Percentiles rank a stretch among this genome's conserved stretches.
Conservation (phyloP, 35 echinoderm and acorn worm species). For the Ophiothrix spiculata region DNA sequence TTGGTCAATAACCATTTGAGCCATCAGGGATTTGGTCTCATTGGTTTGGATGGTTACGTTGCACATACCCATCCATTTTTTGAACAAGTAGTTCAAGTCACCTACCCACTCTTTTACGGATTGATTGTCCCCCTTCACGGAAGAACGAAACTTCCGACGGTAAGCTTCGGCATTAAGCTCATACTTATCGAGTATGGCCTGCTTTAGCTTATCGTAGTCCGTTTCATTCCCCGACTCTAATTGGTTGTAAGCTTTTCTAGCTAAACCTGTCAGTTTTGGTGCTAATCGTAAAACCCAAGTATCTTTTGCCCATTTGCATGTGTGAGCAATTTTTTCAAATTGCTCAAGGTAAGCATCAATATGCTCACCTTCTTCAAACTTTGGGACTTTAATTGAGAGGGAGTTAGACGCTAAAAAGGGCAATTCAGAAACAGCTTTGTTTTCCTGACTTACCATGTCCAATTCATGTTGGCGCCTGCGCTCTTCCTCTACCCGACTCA, state of each 20-base stretch:
- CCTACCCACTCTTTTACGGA: neutral
- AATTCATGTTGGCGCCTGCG: too few relatives aligned
- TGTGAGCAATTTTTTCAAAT: conserved; percentile 58
- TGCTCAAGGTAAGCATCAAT: conserved; percentile 70
- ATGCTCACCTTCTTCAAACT: conserved; percentile 52
- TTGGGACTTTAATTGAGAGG: neutral
- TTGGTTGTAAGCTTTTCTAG: conserved; percentile 37
- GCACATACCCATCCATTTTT: conserved; percentile 38
- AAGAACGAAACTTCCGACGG: conserved; percentile 16
- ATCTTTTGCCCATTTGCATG: conserved; percentile 31
- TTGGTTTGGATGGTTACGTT: conserved; percentile 16
- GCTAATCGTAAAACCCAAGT: conserved; percentile 51
- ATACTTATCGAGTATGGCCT: conserved; percentile 49
- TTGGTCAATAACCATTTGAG: conserved; percentile 40
- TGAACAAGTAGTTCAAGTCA: neutral
- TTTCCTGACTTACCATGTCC: too few relatives aligned
- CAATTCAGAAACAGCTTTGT: too few relatives aligned
- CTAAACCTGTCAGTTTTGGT: conserved; percentile 57
- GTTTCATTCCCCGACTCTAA: conserved; percentile 29
- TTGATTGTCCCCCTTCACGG: conserved; percentile 14
- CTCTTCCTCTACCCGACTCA: too few relatives aligned
- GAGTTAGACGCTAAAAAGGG: too few relatives aligned
- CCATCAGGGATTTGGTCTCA: conserved; percentile 33
- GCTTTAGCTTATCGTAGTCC: conserved; percentile 64
- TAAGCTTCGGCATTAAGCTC: conserved; percentile 47